phyloP scores from a whole-genome alignment of 2,113 vertebrate genomes.

The Lagenorhynchus albirostris region DNA sequence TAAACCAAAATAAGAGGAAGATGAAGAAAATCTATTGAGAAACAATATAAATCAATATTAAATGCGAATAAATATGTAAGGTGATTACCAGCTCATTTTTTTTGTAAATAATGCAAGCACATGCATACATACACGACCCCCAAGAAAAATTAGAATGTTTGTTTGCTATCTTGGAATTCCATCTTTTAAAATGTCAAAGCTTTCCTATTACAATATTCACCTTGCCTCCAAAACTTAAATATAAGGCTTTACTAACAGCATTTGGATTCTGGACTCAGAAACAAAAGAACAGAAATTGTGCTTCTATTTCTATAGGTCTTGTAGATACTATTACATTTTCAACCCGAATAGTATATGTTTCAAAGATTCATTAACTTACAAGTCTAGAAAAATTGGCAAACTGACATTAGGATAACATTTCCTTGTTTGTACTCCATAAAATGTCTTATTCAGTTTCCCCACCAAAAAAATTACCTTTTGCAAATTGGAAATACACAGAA shows the following conservation, averaged over 20 bases:
- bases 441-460: background rate
- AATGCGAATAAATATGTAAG: background rate
- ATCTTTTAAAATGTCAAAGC: background rate
- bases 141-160: background rate
- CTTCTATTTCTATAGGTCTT: background rate
- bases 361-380: background rate
- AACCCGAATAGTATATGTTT: background rate
- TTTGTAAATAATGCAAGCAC: background rate
- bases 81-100: background rate
- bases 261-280: background rate
- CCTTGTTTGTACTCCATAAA: background rate
- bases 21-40: background rate
- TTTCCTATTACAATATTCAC: background rate
- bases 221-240: background rate
- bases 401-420: background rate
- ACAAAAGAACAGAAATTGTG: background rate
- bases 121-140: background rate
- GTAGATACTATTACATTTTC: background rate
- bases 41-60: background rate
- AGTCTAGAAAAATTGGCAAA: background rate
- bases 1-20: background rate
- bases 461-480: background rate
- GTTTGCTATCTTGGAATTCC: background rate
- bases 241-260: background rate
- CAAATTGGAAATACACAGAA: background rate